These are phyloP conservation scores for Ctenopoma multispine DNA, from an alignment of 2,797 vertebrate species.

Conservation along the genomic window DNA sequence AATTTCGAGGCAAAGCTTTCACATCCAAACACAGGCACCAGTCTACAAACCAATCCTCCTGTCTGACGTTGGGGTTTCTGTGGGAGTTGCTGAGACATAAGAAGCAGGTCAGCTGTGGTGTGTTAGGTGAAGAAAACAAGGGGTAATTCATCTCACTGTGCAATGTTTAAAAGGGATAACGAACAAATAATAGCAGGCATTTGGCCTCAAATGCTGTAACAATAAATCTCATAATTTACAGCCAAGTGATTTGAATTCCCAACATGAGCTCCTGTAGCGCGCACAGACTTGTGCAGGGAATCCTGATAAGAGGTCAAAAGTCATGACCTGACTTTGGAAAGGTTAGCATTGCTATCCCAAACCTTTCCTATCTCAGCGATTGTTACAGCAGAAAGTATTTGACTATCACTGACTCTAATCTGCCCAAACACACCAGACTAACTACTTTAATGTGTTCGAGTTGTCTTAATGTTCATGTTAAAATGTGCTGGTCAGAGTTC, in stretches of 20 bases:
- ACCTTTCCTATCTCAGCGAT: slow-evolving; percentile 11
- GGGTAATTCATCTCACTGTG: slow-evolving; percentile 3
- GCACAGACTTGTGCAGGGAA: slow-evolving; percentile 36
- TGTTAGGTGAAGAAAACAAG: neutral
- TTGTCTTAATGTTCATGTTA: slow-evolving; percentile 1
- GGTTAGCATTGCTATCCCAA: slow-evolving; percentile 16
- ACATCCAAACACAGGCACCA: slow-evolving; percentile 7
- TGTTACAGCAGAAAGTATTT: slow-evolving; percentile 19
- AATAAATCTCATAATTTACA: slow-evolving; percentile 8
- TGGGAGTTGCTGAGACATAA: slow-evolving; percentile 12
- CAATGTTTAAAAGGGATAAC: neutral
- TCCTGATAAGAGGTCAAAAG: slow-evolving; percentile 54
- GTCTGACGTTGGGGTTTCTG: slow-evolving; percentile 19
- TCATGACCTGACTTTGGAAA: slow-evolving; percentile 27
- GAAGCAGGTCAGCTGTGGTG: slow-evolving; percentile 12
- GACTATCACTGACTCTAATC: slow-evolving; percentile 6
- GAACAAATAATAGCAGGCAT: neutral
- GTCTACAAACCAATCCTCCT: slow-evolving; percentile 3
- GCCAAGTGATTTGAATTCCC: slow-evolving; percentile 10
- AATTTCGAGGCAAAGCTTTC: neutral
- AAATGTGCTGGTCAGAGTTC: slow-evolving; percentile 7
- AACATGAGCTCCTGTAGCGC: slow-evolving; percentile 29
- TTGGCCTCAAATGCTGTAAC: neutral
- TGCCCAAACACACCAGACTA: neutral
- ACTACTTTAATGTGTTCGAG: neutral